These are phyloP conservation scores for Drosophila pandora DNA, from an alignment of 1,140 invertebrate species.

Conservation along the genomic window DNA sequence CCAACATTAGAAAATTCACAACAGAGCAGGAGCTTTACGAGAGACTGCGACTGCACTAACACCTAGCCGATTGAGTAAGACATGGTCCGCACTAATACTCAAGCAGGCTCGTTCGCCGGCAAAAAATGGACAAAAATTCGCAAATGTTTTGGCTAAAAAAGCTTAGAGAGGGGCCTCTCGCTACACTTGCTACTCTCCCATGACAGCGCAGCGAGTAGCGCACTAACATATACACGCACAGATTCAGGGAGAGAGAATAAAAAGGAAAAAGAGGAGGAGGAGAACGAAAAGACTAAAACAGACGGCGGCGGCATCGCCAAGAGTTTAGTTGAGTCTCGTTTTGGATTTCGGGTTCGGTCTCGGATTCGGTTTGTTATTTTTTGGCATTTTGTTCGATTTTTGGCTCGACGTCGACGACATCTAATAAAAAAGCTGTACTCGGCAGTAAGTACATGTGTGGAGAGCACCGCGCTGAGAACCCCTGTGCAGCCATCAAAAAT, in stretches of 20 bases:
- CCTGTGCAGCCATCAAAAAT: slow-evolving; percentile 41
- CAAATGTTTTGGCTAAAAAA: slow-evolving; percentile 82
- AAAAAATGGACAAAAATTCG: slow-evolving; percentile 71
- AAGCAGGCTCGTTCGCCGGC: slow-evolving; percentile 50
- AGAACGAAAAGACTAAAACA: slow-evolving; percentile 24
- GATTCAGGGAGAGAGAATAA: slow-evolving; percentile 2
- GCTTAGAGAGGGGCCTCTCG: slow-evolving; percentile 61
- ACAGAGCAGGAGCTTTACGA: slow-evolving; percentile 53
- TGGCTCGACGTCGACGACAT: slow-evolving; percentile 61
- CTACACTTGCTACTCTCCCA: slow-evolving; percentile 9
- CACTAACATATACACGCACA: slow-evolving; percentile 4
- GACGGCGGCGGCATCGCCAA: slow-evolving; percentile 34
- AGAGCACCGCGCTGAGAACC: slow-evolving; percentile 41
- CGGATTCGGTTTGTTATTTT: slow-evolving; percentile 74
- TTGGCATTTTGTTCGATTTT: slow-evolving; percentile 81
- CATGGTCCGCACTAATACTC: slow-evolving; percentile 20
- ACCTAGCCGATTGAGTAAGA: slow-evolving; percentile 53
- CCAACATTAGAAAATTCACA: slow-evolving; percentile 64
- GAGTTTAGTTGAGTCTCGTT: slow-evolving; percentile 65
- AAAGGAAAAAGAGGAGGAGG: slow-evolving; percentile 11
- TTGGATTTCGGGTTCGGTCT: slow-evolving; percentile 50
- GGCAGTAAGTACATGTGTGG: slow-evolving; percentile 34
- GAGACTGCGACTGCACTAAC: slow-evolving; percentile 62
- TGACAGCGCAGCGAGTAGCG: slow-evolving; percentile 28
- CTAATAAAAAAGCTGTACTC: slow-evolving; percentile 76